Evolutionary conservation across 2,888 invertebrate species (phyloP).

Genomic region (Oligia strigilis): DNA sequence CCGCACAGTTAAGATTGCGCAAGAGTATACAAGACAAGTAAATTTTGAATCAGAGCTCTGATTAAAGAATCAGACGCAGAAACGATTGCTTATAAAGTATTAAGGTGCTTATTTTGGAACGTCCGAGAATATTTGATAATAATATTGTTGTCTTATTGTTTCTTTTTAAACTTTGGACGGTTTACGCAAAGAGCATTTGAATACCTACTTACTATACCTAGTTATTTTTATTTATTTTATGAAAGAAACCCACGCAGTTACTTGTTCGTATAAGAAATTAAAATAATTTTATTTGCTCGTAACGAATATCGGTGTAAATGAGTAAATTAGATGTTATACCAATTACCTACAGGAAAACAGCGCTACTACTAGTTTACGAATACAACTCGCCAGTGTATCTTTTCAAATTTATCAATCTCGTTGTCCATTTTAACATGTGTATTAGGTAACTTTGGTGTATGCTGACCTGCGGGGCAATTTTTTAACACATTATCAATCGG

Average conservation of each 20-base stretch:
- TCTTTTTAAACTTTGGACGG: constrained; percentile 69
- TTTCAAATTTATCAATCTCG: background rate
- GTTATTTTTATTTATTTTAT: constrained; percentile 29
- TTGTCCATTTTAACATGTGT: background rate
- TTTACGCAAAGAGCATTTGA: constrained; percentile 57
- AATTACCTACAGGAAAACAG: constrained; percentile 72
- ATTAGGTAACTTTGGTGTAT: too few species aligned
- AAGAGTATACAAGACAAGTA: constrained; percentile 81
- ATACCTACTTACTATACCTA: background rate
- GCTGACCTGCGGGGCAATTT: too few species aligned
- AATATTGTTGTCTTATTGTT: constrained; percentile 77
- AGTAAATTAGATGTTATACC: constrained; percentile 73
- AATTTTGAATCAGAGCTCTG: constrained; percentile 85
- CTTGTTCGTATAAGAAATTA: constrained; percentile 49
- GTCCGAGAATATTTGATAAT: constrained; percentile 80
- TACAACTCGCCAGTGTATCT: constrained; percentile 12
- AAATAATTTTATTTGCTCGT: constrained; percentile 69
- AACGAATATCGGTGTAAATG: constrained; percentile 75
- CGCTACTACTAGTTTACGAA: constrained; percentile 59
- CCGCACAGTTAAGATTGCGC: constrained; percentile 68
- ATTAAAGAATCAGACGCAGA: constrained; percentile 87
- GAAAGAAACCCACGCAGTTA: constrained; percentile 24
- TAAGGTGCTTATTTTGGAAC: constrained; percentile 84
- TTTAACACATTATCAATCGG: too few species aligned
- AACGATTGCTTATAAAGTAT: constrained; percentile 87